These are phyloP conservation scores for Drosophila sp. DNA, from an alignment of 1,140 invertebrate genomes.

Conservation along the genomic window DNA sequence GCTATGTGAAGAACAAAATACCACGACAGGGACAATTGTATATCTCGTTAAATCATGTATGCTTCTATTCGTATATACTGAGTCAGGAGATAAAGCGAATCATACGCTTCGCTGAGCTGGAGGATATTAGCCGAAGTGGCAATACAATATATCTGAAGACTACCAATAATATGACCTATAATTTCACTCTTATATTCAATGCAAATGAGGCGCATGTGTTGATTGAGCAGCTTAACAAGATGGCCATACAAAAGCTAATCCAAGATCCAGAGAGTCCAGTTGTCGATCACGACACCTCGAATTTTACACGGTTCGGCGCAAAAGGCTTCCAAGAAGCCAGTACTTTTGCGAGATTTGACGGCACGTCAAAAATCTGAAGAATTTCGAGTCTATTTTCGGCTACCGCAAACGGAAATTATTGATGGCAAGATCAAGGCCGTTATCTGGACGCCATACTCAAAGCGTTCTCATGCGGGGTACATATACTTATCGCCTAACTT, in stretches of 20 bases:
- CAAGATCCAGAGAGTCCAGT: constrained; percentile 84
- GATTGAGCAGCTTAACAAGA: constrained; percentile 97
- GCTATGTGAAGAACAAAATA: constrained; percentile 96
- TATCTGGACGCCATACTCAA: constrained; percentile 98
- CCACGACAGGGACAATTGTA: constrained; percentile 98
- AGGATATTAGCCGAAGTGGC: constrained; percentile 68
- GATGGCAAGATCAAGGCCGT: constrained; percentile 94
- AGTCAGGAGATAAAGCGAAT: constrained; percentile 95
- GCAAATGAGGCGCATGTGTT: constrained; percentile 95
- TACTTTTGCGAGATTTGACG: constrained; percentile 97
- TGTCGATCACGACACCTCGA: constrained; percentile 70
- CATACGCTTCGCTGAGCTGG: constrained; percentile 86
- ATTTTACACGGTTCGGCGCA: constrained; percentile 87
- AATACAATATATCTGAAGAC: constrained; percentile 82
- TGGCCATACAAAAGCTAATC: constrained; percentile 95
- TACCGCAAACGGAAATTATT: constrained; percentile 94
- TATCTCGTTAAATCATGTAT: constrained; percentile 97
- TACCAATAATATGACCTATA: constrained; percentile 80
- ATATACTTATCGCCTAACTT: constrained; percentile 97
- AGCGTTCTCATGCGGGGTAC: constrained; percentile 94
- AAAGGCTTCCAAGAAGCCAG: constrained; percentile 94
- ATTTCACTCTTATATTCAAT: constrained; percentile 90
- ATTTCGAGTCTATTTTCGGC: constrained; percentile 92
- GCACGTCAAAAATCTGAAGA: constrained; percentile 95
- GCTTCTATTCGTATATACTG: constrained; percentile 97